A percentile compares a stretch with the other conserved stretches of the same genome.
Conservation (phyloP, 1,140 invertebrate genomes). For the roundworm (Caenorhabditis elegans) region WBcel235 BX284605.5:3963001-3963500, state of each 20-base stretch:
- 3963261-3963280: too few relatives aligned
- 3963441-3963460: slow-evolving; percentile 2
- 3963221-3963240: too few relatives aligned
- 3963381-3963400: slow-evolving; percentile 78
- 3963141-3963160: too few relatives aligned
- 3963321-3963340: slow-evolving; percentile 56
- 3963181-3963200: too few relatives aligned
- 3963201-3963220: too few relatives aligned
- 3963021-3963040: slow-evolving; percentile 3
- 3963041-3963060: not conserved
- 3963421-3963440: slow-evolving; percentile 62
- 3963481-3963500: slow-evolving; percentile 3
- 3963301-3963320: slow-evolving; percentile 29
- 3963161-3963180: too few relatives aligned
- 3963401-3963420: slow-evolving; percentile 75
- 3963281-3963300: too few relatives aligned
- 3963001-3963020: slow-evolving; percentile 46
- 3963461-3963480: not conserved
- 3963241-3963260: too few relatives aligned
- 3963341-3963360: slow-evolving; percentile 72
- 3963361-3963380: slow-evolving; percentile 75
- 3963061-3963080: not conserved
- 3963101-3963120: not conserved
- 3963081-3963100: not conserved
- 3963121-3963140: too few relatives aligned